phyloP scores from a whole-genome alignment of 1,140 invertebrate species.

The Littorina saxatilis region DNA sequence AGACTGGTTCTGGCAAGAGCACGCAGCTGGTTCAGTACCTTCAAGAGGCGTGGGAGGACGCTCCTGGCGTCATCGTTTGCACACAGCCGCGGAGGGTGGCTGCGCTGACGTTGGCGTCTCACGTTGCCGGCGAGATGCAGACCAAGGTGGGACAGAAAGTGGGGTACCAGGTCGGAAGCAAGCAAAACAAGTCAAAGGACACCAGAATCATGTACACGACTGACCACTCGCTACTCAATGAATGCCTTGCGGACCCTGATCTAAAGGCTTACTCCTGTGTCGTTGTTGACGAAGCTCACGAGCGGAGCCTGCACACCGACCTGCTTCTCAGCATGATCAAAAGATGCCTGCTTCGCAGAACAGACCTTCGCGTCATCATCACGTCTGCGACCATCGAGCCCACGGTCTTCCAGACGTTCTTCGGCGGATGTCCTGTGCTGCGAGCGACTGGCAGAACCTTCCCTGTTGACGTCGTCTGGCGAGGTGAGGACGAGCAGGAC shows the following conservation, averaged over 20 bases:
- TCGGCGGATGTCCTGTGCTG: slow-evolving; percentile 91
- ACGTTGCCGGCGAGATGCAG: slow-evolving; percentile 68
- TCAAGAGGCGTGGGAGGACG: slow-evolving; percentile 73
- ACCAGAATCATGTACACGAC: slow-evolving; percentile 97
- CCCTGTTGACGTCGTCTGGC: slow-evolving; percentile 93
- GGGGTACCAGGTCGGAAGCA: slow-evolving; percentile 79
- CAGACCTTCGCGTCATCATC: slow-evolving; percentile 67
- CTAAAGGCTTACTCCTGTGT: slow-evolving; percentile 84
- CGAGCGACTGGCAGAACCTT: slow-evolving; percentile 90
- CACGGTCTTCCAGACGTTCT: slow-evolving; percentile 79
- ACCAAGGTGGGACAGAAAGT: slow-evolving; percentile 61
- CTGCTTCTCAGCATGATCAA: slow-evolving; percentile 90
- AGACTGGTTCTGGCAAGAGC: slow-evolving; percentile 92
- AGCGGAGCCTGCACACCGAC: slow-evolving; percentile 96
- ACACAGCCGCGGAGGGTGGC: slow-evolving; percentile 73
- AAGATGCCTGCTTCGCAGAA: slow-evolving; percentile 67
- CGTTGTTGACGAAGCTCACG: slow-evolving; percentile 98
- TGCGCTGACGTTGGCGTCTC: slow-evolving; percentile 67
- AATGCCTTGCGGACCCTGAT: slow-evolving; percentile 86
- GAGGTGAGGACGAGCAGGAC: slow-evolving; percentile 88
- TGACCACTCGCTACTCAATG: slow-evolving; percentile 96
- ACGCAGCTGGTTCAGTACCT: slow-evolving; percentile 71
- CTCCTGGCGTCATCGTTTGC: slow-evolving; percentile 85
- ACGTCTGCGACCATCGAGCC: slow-evolving; percentile 74
- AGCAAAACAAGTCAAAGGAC: slow-evolving; percentile 42